Evolutionary conservation across 2,113 vertebrate genomes (phyloP).

Genomic region (Stomatorhinus ivindoensis): DNA sequence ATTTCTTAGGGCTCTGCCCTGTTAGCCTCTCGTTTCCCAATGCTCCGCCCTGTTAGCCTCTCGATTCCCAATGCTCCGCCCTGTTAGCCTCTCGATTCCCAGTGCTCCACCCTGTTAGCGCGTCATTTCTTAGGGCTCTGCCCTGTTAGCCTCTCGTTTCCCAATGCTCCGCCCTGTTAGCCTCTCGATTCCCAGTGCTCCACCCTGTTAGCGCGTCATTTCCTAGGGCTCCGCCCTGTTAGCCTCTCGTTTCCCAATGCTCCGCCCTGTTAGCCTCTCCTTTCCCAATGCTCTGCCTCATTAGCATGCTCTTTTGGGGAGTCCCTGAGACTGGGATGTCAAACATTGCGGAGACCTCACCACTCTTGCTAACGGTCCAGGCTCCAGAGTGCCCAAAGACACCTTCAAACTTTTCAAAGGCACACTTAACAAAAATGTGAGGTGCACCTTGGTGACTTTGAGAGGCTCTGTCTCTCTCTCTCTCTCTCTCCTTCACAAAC

Average conservation of each 20-base stretch:
- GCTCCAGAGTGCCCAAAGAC: not conserved
- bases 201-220: too few relatives aligned
- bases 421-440: not conserved
- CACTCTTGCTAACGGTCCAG: not conserved
- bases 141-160: too few relatives aligned
- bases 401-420: conserved; percentile 8
- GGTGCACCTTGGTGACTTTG: not conserved
- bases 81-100: too few relatives aligned
- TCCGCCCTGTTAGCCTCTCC: not conserved
- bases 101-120: too few relatives aligned
- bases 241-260: not conserved
- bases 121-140: too few relatives aligned
- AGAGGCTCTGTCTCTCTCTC: not conserved
- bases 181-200: too few relatives aligned
- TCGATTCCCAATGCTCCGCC: too few relatives aligned
- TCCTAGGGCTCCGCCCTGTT: too few relatives aligned
- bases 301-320: not conserved
- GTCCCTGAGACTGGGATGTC: not conserved
- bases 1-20: too few relatives aligned
- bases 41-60: too few relatives aligned
- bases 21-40: too few relatives aligned
- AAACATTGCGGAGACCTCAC: not conserved
- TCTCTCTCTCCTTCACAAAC: conserved; percentile 48
- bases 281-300: not conserved
- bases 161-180: too few relatives aligned